These are phyloP conservation scores for Phenganax marumi DNA, from an alignment of 92 coral and sea anemone genomes.

Conservation along the genomic window DNA sequence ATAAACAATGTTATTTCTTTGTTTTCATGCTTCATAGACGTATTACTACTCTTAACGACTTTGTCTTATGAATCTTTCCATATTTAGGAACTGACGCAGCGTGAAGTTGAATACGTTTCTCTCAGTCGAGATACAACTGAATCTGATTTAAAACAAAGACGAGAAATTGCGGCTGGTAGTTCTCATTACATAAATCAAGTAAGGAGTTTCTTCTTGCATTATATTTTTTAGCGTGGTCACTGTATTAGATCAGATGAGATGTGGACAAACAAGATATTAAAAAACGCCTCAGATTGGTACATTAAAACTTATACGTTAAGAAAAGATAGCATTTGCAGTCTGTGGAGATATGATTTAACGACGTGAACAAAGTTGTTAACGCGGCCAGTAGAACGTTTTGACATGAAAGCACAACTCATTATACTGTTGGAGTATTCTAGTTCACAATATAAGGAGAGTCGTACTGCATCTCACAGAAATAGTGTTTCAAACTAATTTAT, in stretches of 20 bases:
- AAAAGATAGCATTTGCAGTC: too few species aligned
- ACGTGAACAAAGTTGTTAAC: too few species aligned
- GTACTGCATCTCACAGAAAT: neutral
- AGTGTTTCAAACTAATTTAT: neutral
- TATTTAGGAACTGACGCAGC: conserved; percentile 82
- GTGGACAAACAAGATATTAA: neutral
- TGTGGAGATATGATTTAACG: too few species aligned
- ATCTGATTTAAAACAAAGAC: conserved; percentile 90
- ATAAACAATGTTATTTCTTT: too few species aligned
- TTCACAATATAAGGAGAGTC: neutral
- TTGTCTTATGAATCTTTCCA: neutral
- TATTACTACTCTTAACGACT: neutral
- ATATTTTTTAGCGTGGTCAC: neutral
- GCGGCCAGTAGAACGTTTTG: too few species aligned
- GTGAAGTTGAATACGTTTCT: conserved; percentile 89
- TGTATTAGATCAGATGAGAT: too few species aligned
- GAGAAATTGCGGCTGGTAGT: conserved; percentile 80
- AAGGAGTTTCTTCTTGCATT: neutral
- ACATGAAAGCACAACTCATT: too few species aligned
- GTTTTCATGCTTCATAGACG: too few species aligned
- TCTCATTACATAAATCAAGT: conserved; percentile 88
- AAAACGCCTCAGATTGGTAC: too few species aligned
- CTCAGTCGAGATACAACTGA: conserved; percentile 96
- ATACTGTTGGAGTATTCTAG: too few species aligned
- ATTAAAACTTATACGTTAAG: too few species aligned